Base-by-base conservation (phyloP, 2,797 vertebrate species). In the Anas acuta region DNA sequence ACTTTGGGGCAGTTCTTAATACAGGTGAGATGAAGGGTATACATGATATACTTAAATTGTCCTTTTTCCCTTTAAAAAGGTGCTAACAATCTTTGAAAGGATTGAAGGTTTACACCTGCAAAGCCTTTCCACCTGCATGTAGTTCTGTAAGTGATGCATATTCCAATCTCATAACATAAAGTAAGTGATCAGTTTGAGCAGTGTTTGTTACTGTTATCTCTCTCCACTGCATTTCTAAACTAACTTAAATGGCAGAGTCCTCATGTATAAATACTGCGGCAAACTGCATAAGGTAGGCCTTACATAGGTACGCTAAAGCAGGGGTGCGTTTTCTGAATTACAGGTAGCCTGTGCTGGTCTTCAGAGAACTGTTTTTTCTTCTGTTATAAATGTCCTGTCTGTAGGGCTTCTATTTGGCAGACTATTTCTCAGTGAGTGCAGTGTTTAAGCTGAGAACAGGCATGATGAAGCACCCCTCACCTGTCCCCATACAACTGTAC, bases 301-400 rank as follows among this genome's bases (percentile, higher is more conserved):
- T 62, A 10, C 15, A 7, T 30, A 5, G 7, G 11, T 43, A 3
- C 19, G 32, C 13, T 5, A 0, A 58, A 60, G 20, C 1, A 1
- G 23, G 20, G 5, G 3, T 32, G 12, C 83, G 62, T 26, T 1
- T 37, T 88, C 22, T 33, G 67, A 35, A 14, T 14, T 39, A 23
- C 23, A 51, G 61, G 75, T 19, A 14, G 10, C 8, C 26, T 53
- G 26, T 16, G 11, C 14, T 25, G 5, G 5, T 11, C 62, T 56
- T 53, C 22, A 73, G 41, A 69, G 70, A 84, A 72, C 21, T 41
- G 20, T 25, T 51, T 16, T 7, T 90, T 82, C 51, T 87, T 37
- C 49, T 75, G 6, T 28, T 75, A 28, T 33, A 75, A 33, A 26
- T 5, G 1, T n/a, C 25, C 39, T 84, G 9, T 49, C 28, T 58